Percentiles rank a stretch among this genome's conserved stretches.
Conservation (phyloP, 2,113 vertebrate genomes). For the Corvus cornix region DNA sequence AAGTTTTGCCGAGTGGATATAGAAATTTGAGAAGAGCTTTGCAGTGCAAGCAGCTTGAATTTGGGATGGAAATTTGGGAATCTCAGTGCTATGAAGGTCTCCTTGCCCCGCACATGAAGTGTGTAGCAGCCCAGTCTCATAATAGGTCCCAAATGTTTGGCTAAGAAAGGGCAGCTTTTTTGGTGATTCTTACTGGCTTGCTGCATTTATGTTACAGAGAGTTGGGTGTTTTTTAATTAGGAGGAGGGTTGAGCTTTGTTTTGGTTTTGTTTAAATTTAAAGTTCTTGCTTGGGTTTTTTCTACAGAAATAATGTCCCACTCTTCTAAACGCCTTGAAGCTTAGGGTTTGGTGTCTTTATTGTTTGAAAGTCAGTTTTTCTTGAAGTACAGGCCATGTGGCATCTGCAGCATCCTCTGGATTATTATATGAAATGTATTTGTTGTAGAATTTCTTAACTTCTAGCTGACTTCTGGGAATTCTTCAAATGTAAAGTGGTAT, state of each 20-base stretch:
- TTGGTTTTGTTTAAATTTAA: neutral
- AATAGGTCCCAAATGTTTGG: neutral
- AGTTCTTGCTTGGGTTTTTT: neutral
- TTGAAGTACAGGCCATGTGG: fast-evolving
- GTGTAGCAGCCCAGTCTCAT: neutral
- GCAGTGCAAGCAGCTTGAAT: neutral
- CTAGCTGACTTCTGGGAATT: neutral
- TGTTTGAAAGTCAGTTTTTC: neutral
- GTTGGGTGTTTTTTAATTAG: neutral
- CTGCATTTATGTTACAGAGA: neutral
- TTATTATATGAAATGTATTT: neutral
- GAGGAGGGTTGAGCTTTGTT: neutral
- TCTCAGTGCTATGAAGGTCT: neutral
- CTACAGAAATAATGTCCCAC: neutral
- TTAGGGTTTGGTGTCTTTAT: neutral
- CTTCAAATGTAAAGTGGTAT: neutral
- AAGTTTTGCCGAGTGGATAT: neutral
- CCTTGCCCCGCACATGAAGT: neutral
- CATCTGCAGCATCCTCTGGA: neutral
- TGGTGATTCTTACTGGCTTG: neutral
- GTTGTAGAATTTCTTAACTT: neutral
- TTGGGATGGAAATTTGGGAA: neutral
- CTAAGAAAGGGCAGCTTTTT: neutral
- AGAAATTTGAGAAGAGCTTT: neutral
- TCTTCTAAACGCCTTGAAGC: neutral